Base-by-base conservation (phyloP, 2,797 vertebrate genomes). In the Smutsia gigantea region DNA sequence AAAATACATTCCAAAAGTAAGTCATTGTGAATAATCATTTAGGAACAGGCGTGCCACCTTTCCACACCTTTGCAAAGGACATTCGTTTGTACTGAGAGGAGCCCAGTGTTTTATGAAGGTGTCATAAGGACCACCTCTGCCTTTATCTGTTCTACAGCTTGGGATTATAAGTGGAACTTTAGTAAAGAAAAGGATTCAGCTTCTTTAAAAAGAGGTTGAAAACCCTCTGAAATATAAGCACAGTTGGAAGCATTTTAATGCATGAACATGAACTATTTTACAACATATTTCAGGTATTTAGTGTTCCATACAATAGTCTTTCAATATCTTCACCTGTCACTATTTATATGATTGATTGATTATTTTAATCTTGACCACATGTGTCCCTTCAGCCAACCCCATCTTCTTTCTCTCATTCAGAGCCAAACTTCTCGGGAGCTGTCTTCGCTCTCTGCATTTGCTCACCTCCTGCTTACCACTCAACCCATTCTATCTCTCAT, bases 341-440 rank as follows among this genome's bases (percentile, higher is more conserved):
- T 46, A 17, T 29, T 71, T 53, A 34, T 8, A n/a, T 37, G 75
- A 85, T 49, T 66, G 84, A 49, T 69, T 61, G 29, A 71, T 51
- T 11, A 57, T 53, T 86, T 92, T 79, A 37, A 83, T 42, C 17
- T 51, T 12, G 55, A 27, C 31, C 85, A 51, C 25, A 23, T 34
- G n/a, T 13, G 25, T 79, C n/a, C 71, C 77, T 82, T 91, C 27
- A 9, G 53, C 46, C 34, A 10, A 71, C 0, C 55, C 42, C 51
- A n/a, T 25, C 29, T 57, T 11, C 61, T 57, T 46, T 39, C 72
- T 85, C 21, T 90, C 0, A 0, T 27, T 78, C 19, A 34, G 34
- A 82, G 77, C 19, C 53, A 21, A 19, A 25, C 68, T 90, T 66
- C 66, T 74, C 81, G 19, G 69, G 75, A 79, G 51, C 93, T 64